Base-by-base conservation (phyloP, 2,888 invertebrate species). In the Panopea generosa region DNA sequence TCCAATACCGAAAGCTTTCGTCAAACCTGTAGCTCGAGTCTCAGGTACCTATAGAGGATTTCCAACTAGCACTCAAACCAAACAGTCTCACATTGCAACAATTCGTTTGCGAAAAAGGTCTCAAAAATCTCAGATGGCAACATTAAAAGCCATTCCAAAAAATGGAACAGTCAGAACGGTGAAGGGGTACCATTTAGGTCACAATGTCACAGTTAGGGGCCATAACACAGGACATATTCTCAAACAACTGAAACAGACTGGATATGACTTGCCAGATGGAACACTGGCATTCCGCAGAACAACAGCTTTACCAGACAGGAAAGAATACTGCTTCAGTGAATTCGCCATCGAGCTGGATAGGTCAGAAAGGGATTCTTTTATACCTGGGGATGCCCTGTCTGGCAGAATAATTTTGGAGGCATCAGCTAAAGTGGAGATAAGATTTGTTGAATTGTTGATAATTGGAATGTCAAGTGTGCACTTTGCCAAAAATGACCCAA, bases 321-420 rank as follows among this genome's bases (percentile, higher is more conserved):
- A 86, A 33, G 87, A 86, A 43, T 69, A 83, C 22, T 68, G 74
- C 16, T 80, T 91, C 11, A 84, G 82, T 2, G 77, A 85, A 45
- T 90, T 91, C 75, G 86, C 86, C 43, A 88, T 91, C 40, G 86
- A 89, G 74, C 82, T 89, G 16, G 86, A 90, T 55, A 78, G 78
- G 24, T 74, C 84, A 2, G 82, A 85, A 7, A 66, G 65, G 1
- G 85, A 85, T 18, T 61, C 79, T 24, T 90, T 84, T 68, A 74
- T 73, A 7, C 90, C 91, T 0, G 91, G 91, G 4, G 89, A 89
- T 52, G 82, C 84, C 38, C 71, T 91, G 2, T 78, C 84, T 0
- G 90, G 90, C 7, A 76, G 76, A n/a, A 86, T 91, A 18, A 80
- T 87, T 53, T 83, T 91, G 62, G 88, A 91, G 26, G 79, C 88